Conservation (phyloP, 2,113 vertebrate species). For the Notarius lentiginosus region DNA sequence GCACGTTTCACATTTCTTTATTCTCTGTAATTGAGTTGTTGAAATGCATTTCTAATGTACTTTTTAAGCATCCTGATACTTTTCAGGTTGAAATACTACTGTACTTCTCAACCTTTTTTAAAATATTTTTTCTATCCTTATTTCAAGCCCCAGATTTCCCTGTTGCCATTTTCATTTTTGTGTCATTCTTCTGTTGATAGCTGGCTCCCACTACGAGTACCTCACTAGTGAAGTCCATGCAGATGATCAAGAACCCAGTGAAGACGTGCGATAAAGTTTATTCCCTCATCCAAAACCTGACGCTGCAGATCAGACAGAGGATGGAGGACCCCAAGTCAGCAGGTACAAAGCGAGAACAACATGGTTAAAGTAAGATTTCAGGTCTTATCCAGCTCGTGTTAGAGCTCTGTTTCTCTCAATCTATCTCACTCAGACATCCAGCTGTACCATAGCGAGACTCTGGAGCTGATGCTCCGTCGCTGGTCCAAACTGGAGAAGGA, state of each 20-base stretch:
- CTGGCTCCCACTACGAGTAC: conserved; percentile 83
- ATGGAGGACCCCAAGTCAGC: conserved; percentile 87
- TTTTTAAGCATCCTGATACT: background rate
- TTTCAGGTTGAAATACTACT: background rate
- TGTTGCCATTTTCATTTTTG: background rate
- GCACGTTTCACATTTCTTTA: background rate
- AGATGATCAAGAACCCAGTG: conserved; percentile 86
- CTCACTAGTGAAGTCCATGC: conserved; percentile 88
- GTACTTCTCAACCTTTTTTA: background rate
- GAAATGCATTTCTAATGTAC: background rate
- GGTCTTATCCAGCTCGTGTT: background rate
- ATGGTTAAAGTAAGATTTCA: background rate
- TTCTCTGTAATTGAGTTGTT: background rate
- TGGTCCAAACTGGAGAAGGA: conserved; percentile 90
- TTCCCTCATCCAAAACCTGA: conserved; percentile 85
- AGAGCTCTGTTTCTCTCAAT: background rate
- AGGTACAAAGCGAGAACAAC: conserved; percentile 65
- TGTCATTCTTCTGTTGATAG: conserved; percentile 62
- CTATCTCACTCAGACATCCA: conserved; percentile 78
- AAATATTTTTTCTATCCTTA: background rate
- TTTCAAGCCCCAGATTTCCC: background rate
- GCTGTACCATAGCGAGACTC: conserved; percentile 86
- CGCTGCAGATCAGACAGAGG: conserved; percentile 83
- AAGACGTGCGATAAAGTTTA: conserved; percentile 89
- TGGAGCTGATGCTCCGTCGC: conserved; percentile 86